phyloP scores from a whole-genome alignment of 2,888 invertebrate species.

The Latrodectus hesperus region DNA sequence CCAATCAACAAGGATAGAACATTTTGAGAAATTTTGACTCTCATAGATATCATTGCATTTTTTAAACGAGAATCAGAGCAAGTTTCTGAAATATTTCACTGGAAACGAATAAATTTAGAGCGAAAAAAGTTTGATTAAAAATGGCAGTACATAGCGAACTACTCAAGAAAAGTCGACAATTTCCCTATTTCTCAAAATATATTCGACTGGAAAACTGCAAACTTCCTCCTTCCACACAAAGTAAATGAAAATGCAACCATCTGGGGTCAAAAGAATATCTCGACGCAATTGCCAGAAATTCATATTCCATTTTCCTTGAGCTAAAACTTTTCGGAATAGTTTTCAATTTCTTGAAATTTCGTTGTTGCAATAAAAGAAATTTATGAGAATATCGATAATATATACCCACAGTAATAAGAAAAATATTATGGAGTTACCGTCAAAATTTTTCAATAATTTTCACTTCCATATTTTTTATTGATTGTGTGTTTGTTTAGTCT shows the following conservation, averaged over 20 bases:
- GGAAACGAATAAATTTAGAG: too few species aligned
- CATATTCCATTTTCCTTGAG: neutral
- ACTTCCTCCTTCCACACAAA: neutral
- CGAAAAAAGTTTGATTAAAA: neutral
- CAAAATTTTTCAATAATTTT: too few species aligned
- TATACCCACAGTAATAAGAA: neutral
- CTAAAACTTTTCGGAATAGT: neutral
- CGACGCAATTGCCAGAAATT: neutral
- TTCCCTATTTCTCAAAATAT: constrained; percentile 9
- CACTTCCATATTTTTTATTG: too few species aligned
- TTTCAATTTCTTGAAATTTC: neutral
- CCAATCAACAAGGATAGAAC: too few species aligned
- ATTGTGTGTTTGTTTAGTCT: too few species aligned
- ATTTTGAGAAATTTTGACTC: too few species aligned
- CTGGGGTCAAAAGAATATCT: neutral
- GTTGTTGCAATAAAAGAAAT: neutral
- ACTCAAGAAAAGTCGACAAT: neutral
- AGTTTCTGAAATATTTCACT: too few species aligned
- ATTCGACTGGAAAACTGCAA: constrained; percentile 8
- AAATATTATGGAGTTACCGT: neutral
- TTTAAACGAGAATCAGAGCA: too few species aligned
- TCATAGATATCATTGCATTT: too few species aligned
- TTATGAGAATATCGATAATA: neutral
- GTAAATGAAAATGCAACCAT: neutral
- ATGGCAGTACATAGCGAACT: neutral